A percentile compares a stretch with the other conserved stretches of the same genome.
Conservation (phyloP, 2,797 vertebrate genomes). For the Craterocephalus amniculus region DNA sequence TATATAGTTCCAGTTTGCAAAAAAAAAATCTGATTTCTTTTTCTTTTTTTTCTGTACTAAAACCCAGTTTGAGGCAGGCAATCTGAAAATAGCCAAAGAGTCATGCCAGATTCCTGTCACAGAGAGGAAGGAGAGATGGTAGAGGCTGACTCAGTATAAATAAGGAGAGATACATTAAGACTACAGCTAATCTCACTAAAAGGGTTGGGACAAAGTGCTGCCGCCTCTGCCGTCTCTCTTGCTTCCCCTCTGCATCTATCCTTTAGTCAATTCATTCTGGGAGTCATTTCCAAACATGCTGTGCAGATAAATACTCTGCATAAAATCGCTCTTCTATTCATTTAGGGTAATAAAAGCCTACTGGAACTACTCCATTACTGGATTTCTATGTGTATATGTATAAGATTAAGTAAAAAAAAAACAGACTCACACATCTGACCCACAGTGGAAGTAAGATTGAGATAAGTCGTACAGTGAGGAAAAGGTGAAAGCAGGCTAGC, state of each 20-base stretch:
- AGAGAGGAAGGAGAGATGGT: slow-evolving; percentile 28
- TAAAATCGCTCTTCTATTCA: slow-evolving; percentile 49
- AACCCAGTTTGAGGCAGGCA: not conserved
- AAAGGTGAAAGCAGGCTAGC: slow-evolving; percentile 46
- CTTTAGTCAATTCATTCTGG: slow-evolving; percentile 69
- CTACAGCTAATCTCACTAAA: slow-evolving; percentile 85
- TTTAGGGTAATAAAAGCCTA: slow-evolving; percentile 61
- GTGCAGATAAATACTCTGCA: slow-evolving; percentile 60
- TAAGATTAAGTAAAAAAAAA: no score
- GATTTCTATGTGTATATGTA: slow-evolving; percentile 25
- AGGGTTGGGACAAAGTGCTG: slow-evolving; percentile 81
- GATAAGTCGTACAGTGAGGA: slow-evolving; percentile 53
- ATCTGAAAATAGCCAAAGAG: slow-evolving; percentile 21
- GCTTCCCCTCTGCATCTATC: slow-evolving; percentile 56
- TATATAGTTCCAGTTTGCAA: not conserved
- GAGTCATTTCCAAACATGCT: slow-evolving; percentile 65
- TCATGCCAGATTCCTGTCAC: slow-evolving; percentile 14
- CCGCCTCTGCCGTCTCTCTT: slow-evolving; percentile 49
- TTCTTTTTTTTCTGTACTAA: not conserved
- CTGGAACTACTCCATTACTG: slow-evolving; percentile 30
- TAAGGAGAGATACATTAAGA: slow-evolving; percentile 78
- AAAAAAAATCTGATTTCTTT: slow-evolving; percentile 4
- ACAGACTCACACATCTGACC: slow-evolving; percentile 1
- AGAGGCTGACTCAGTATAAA: slow-evolving; percentile 81
- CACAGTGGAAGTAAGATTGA: slow-evolving; percentile 50